phyloP scores from a whole-genome alignment of 2,113 vertebrate species.

The Mesoclemmys tuberculata region DNA sequence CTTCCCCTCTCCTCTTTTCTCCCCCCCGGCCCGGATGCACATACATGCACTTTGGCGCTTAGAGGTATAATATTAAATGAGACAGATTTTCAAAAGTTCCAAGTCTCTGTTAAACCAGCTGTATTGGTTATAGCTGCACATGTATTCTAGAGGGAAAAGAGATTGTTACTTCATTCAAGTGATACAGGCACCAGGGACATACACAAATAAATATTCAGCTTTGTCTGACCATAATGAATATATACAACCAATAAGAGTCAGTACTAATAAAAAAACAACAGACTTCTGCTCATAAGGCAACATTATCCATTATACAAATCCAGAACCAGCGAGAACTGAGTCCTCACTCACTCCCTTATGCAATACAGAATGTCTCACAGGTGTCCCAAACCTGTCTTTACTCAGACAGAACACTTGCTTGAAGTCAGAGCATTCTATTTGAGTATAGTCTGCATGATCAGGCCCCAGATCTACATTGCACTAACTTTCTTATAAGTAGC shows the following conservation, averaged over 20 bases:
- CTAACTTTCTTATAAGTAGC: neutral
- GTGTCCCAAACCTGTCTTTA: too few species aligned
- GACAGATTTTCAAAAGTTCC: neutral
- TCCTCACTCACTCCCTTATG: neutral
- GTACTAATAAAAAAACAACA: neutral
- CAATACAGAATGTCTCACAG: fast-evolving
- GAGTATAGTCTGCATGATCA: neutral
- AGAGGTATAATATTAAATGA: neutral
- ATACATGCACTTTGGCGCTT: neutral
- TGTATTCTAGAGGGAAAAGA: neutral
- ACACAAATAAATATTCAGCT: neutral
- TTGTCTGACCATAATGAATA: neutral
- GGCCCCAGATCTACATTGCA: neutral
- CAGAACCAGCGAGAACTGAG: neutral
- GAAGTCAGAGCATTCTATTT: neutral
- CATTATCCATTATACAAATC: constrained; percentile 13
- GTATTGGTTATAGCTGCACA: neutral
- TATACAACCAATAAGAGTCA: neutral
- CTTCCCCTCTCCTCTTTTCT: too few species aligned
- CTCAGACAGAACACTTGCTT: neutral
- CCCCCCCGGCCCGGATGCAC: too few species aligned
- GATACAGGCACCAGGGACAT: neutral
- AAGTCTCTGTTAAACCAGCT: neutral
- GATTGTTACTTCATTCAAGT: neutral
- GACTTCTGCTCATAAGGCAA: neutral